These are phyloP conservation scores for Pangasius mekongensis DNA, from an alignment of 2,797 vertebrate species.

Conservation along the genomic window DNA sequence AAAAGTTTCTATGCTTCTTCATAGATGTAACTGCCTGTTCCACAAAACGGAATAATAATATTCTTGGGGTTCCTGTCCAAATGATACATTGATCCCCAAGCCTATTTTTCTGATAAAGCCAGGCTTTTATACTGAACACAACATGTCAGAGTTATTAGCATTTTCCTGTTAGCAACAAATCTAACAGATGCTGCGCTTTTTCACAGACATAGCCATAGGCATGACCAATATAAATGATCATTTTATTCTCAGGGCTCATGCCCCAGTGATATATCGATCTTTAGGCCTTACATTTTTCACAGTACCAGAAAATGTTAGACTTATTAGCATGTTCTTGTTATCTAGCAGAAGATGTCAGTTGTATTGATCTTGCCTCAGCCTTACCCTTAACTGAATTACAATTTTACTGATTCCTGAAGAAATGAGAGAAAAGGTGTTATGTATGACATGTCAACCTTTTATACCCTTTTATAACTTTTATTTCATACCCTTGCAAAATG, in stretches of 20 bases:
- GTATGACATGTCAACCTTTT: neutral
- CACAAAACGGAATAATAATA: neutral
- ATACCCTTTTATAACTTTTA: neutral
- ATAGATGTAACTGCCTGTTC: neutral
- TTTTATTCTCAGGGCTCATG: neutral
- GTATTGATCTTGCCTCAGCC: neutral
- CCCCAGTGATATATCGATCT: neutral
- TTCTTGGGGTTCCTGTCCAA: neutral
- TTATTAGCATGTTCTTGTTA: constrained; percentile 14
- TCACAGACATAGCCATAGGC: neutral
- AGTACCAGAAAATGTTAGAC: neutral
- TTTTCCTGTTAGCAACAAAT: neutral
- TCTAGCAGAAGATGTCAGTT: neutral
- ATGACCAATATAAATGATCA: neutral
- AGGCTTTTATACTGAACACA: neutral
- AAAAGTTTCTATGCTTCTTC: neutral
- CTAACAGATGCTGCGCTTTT: neutral
- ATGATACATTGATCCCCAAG: neutral
- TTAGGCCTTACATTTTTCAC: neutral
- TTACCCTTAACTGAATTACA: neutral
- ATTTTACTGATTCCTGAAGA: neutral
- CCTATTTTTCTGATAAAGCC: neutral
- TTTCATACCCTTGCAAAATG: neutral
- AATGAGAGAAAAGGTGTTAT: neutral
- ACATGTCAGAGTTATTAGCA: neutral